A percentile compares a stretch with the other conserved stretches of the same genome.
phyloP scores from a whole-genome alignment of 1,140 invertebrate genomes.

The Rhysida immarginata region DNA sequence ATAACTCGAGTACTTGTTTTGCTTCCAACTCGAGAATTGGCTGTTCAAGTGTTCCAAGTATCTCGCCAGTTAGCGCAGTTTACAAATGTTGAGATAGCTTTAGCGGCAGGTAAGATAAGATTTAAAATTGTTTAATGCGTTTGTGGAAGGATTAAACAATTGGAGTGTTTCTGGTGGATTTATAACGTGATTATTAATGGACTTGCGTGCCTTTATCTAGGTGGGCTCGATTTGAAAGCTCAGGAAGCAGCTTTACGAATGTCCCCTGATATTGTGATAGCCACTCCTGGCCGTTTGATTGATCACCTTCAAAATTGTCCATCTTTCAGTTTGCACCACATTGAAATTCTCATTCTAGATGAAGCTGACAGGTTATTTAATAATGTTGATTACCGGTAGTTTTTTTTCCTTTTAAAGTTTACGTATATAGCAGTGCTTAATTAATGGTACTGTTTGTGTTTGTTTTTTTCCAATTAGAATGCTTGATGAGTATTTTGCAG shows the following conservation, averaged over 20 bases:
- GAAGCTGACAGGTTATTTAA: conserved; percentile 68
- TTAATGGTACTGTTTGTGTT: neutral
- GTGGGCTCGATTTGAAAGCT: conserved; percentile 84
- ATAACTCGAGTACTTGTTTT: conserved; percentile 80
- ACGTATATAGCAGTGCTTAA: neutral
- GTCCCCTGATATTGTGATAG: conserved; percentile 93
- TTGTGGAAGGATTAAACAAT: too few species aligned
- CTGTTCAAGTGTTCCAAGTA: conserved; percentile 90
- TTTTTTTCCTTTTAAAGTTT: neutral
- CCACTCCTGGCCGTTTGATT: conserved; percentile 91
- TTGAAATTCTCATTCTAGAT: conserved; percentile 89
- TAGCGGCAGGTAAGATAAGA: conserved; percentile 55
- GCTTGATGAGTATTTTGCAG: conserved; percentile 95
- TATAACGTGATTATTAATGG: too few species aligned
- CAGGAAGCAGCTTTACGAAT: conserved; percentile 70
- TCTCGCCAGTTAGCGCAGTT: conserved; percentile 77
- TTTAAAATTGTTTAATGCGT: too few species aligned
- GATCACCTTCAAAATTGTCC: conserved; percentile 95
- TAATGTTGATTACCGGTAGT: neutral
- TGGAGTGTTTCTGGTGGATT: too few species aligned
- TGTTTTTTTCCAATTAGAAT: conserved; percentile 46
- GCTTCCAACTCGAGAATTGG: conserved; percentile 91
- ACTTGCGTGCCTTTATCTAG: conserved; percentile 23
- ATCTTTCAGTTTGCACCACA: conserved; percentile 70
- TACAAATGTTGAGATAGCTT: conserved; percentile 58